phyloP scores from a whole-genome alignment of 2,797 vertebrate species.

The Halcyon badia region DNA sequence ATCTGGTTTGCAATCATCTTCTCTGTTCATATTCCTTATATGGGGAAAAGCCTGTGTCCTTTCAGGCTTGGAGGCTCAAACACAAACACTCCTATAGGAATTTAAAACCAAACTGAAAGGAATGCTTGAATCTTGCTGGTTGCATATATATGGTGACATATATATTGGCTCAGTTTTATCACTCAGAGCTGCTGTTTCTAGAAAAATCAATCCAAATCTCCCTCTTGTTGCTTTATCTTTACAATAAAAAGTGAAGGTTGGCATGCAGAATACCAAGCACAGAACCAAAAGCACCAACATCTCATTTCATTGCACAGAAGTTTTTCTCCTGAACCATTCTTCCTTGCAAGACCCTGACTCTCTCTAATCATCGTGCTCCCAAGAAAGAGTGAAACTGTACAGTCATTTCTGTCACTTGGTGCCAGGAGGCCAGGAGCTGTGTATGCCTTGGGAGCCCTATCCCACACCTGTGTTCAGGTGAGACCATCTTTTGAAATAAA shows the following conservation, averaged over 20 bases:
- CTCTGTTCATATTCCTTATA: neutral
- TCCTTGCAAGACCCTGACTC: neutral
- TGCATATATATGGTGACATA: neutral
- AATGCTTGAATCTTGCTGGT: neutral
- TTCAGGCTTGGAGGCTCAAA: constrained; percentile 9
- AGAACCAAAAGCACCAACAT: neutral
- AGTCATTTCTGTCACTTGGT: rapidly evolving
- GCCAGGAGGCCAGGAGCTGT: neutral
- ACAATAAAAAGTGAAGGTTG: neutral
- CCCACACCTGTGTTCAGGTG: rapidly evolving
- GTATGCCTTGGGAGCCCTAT: rapidly evolving
- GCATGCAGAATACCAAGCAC: neutral
- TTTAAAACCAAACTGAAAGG: constrained; percentile 34
- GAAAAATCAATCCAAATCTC: neutral
- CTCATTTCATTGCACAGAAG: neutral
- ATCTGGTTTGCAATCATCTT: neutral
- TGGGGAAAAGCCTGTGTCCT: neutral
- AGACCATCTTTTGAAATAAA: neutral
- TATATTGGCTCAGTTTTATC: neutral
- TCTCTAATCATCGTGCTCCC: neutral
- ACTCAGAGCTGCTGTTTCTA: neutral
- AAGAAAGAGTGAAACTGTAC: neutral
- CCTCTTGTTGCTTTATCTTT: neutral
- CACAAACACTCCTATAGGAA: neutral
- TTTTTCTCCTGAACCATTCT: neutral